phyloP scores from a whole-genome alignment of 2,797 vertebrate species.

The Thunnus albacares region DNA sequence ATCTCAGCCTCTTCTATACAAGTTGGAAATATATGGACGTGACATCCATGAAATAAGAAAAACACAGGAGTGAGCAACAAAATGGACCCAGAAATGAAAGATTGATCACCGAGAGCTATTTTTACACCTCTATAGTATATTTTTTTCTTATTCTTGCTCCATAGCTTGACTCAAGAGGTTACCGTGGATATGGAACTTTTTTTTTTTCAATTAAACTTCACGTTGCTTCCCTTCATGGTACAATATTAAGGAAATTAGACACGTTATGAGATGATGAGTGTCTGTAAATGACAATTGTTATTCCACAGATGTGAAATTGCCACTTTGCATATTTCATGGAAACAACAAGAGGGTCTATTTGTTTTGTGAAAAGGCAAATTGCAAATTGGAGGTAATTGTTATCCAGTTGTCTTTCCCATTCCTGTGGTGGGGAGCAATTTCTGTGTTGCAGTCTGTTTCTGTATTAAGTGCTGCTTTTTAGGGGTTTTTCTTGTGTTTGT shows the following conservation, averaged over 20 bases:
- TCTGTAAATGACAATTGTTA: conserved; percentile 68
- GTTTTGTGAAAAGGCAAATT: conserved; percentile 67
- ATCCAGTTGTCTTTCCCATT: conserved; percentile 45
- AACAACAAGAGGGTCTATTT: conserved; percentile 61
- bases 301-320: conserved; percentile 73
- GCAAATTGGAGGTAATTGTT: conserved; percentile 67
- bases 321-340: conserved; percentile 70
- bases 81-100: conserved; percentile 18
- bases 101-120: conserved; percentile 13
- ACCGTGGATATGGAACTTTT: conserved; percentile 8
- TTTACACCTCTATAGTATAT: background rate
- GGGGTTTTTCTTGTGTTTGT: background rate
- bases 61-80: conserved; percentile 1
- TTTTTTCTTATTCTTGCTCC: background rate
- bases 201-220: conserved; percentile 25
- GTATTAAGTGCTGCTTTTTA: background rate
- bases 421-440: conserved; percentile 40
- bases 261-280: conserved; percentile 67
- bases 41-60: conserved; percentile 30
- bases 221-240: conserved; percentile 49
- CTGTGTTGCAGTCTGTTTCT: conserved; percentile 12
- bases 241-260: conserved; percentile 74
- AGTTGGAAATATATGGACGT: conserved; percentile 6
- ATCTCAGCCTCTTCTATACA: background rate
- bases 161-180: conserved; percentile 35